Base-by-base conservation (phyloP, 2,888 invertebrate genomes). In the Bimastos eiseni region DNA sequence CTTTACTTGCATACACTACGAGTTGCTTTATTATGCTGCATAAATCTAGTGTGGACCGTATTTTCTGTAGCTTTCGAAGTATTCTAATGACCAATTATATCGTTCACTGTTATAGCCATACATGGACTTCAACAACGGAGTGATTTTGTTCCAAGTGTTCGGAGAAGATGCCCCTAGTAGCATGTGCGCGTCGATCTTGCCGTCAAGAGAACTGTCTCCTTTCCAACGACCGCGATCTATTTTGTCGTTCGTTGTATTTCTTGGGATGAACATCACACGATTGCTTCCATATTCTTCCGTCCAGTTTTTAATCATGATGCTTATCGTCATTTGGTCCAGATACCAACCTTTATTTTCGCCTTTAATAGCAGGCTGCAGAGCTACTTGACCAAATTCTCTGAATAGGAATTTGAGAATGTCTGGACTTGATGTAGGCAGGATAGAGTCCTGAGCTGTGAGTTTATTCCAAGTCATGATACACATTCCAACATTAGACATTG, bases 321-420 rank as follows among this genome's bases (percentile, higher is more conserved):
- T 91, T 33, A 90, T 83, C 44, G 70, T 37, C 44, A 89, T 44
- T 55, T 91, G 91, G 37, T 91, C 91, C 36, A 91, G 36, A 83
- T 86, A 91, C 91, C 91, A 91, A 13, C 91, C 91, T 13, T 37
- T 17, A 34, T 91, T 91, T 36, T 92, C 91, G 30, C 92, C 92
- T 44, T 92, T 92, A 21, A 21, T 30, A 17, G 90, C 91, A 30
- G 84, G 70, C 41, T 86, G 55, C 2, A 44, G 13, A n/a, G 90
- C 92, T 34, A 89, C 84, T 33, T 33, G 49, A 34, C 92, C 92
- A 89, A 92, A 92, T 84, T 92, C 70, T n/a, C n/a, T 30, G 11
- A 8, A 70, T 70, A 70, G n/a, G 17, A 70, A 70, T 11, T 70
- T 70, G 8, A 70, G 70, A n/a, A 70, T 70, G 1, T 70, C 70